Conservation (phyloP, 1,140 invertebrate species). For the Galleria mellonella region DNA sequence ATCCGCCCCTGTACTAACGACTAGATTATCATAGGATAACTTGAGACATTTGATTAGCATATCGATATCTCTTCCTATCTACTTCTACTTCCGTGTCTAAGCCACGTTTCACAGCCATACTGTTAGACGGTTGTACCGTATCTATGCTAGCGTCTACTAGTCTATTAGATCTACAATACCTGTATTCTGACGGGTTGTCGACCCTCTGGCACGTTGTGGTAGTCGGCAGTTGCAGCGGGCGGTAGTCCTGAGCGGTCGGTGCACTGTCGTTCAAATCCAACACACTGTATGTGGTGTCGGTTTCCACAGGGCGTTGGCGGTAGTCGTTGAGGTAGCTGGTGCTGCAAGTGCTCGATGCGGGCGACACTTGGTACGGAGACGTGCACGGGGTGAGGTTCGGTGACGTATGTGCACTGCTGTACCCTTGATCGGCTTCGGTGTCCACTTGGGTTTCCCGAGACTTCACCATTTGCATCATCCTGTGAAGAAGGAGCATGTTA, state of each 20-base stretch:
- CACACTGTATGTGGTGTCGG: slow-evolving; percentile 28
- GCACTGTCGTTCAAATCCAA: slow-evolving; percentile 33
- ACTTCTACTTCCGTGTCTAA: slow-evolving; percentile 39
- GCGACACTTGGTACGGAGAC: slow-evolving; percentile 41
- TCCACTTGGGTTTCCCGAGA: slow-evolving; percentile 38
- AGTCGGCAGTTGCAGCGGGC: slow-evolving; percentile 23
- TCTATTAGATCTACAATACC: slow-evolving; percentile 40
- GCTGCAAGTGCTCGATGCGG: slow-evolving; percentile 38
- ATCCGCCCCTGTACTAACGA: slow-evolving; percentile 11
- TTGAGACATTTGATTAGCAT: slow-evolving; percentile 47
- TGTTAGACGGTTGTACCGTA: slow-evolving; percentile 31
- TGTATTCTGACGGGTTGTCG: slow-evolving; percentile 39
- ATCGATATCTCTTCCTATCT: slow-evolving; percentile 53
- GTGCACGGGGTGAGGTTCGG: slow-evolving; percentile 48
- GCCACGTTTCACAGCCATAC: slow-evolving; percentile 51
- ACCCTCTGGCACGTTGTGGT: slow-evolving; percentile 32
- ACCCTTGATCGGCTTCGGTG: slow-evolving; percentile 49
- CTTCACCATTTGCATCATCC: slow-evolving; percentile 61
- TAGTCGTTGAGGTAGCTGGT: slow-evolving; percentile 29
- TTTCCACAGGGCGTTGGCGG: slow-evolving; percentile 27
- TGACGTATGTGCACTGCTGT: slow-evolving; percentile 52
- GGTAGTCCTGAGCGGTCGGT: slow-evolving; percentile 25
- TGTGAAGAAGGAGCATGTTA: slow-evolving; percentile 18
- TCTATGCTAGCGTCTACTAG: slow-evolving; percentile 49
- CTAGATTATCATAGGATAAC: slow-evolving; percentile 53